phyloP scores from a whole-genome alignment of 2,113 vertebrate genomes.

The human (Homo sapiens) region GRCh38 chrX:137550501-137551000 shows the following conservation, averaged over 20 bases:
- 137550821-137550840: background rate
- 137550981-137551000: background rate
- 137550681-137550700: background rate
- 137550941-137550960: background rate
- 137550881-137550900: background rate
- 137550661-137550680: background rate
- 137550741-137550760: background rate
- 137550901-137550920: background rate
- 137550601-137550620: background rate
- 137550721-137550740: background rate
- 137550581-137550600: constrained; percentile 16
- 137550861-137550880: background rate
- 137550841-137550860: background rate
- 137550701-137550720: background rate
- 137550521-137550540: constrained; percentile 86
- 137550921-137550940: background rate
- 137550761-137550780: background rate
- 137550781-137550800: background rate
- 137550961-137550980: background rate
- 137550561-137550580: constrained; percentile 59
- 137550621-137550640: constrained; percentile 33
- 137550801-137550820: background rate
- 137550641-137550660: background rate
- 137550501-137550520: constrained; percentile 85
- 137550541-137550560: constrained; percentile 85